phyloP scores from a whole-genome alignment of 1,140 invertebrate species.

The Macrotrachela quadricornifera region DNA sequence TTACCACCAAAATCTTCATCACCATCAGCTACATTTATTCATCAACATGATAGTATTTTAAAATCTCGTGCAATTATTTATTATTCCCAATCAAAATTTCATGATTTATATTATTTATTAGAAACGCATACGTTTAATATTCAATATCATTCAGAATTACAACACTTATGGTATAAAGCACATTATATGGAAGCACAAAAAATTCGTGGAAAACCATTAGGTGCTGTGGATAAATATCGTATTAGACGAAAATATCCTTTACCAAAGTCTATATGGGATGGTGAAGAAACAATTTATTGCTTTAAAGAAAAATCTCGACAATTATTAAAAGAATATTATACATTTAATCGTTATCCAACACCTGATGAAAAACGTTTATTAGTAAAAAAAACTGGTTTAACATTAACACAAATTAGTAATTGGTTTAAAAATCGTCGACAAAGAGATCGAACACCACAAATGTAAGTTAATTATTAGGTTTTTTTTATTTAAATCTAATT shows the following conservation, averaged over 20 bases:
- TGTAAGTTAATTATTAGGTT: too few species aligned
- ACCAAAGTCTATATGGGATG: conserved; percentile 93
- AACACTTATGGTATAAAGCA: conserved; percentile 46
- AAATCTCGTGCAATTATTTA: conserved; percentile 94
- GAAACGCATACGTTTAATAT: conserved; percentile 83
- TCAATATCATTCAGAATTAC: conserved; percentile 83
- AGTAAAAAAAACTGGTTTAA: conserved; percentile 79
- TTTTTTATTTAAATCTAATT: too few species aligned
- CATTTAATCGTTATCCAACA: conserved; percentile 72
- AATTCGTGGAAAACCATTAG: conserved; percentile 65
- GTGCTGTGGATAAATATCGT: conserved; percentile 77
- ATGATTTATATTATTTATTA: conserved; percentile 78
- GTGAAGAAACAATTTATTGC: conserved; percentile 92
- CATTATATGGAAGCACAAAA: conserved; percentile 76
- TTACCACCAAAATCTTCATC: too few species aligned
- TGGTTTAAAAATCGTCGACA: conserved; percentile 83
- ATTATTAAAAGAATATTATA: conserved; percentile 59
- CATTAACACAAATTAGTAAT: conserved; percentile 85
- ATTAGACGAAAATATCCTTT: conserved; percentile 86
- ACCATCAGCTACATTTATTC: too few species aligned
- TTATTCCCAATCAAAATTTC: conserved; percentile 51
- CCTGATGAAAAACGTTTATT: conserved; percentile 80
- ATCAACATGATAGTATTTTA: conserved; percentile 79
- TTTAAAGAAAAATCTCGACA: conserved; percentile 59
- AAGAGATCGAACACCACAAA: conserved; percentile 69